A percentile compares a stretch with the other conserved stretches of the same genome.
Evolutionary conservation across 2,113 vertebrate species (phyloP).

Genomic region (Erythrocercus mccallii): DNA sequence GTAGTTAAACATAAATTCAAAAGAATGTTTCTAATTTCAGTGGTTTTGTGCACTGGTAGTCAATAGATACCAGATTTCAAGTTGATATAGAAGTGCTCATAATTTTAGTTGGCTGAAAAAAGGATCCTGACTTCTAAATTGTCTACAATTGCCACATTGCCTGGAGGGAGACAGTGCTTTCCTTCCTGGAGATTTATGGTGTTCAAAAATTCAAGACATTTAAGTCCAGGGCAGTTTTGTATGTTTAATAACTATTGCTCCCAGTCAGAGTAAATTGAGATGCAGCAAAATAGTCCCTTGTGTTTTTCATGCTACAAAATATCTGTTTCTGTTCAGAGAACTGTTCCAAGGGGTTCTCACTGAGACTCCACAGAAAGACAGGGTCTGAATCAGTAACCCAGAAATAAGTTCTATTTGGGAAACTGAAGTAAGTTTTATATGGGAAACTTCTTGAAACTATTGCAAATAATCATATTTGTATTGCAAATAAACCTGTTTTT

Average conservation of each 20-base stretch:
- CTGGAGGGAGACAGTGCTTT: neutral
- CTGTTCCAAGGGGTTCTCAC: neutral
- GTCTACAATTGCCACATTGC: neutral
- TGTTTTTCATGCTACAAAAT: neutral
- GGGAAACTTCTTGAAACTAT: neutral
- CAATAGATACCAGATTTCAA: neutral
- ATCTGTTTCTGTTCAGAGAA: neutral
- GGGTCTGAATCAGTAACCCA: neutral
- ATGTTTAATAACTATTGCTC: neutral
- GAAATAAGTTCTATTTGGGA: neutral
- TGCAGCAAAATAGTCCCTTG: neutral
- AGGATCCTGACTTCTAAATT: neutral
- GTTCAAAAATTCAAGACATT: neutral
- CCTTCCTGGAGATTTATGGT: neutral
- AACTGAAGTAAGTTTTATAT: neutral
- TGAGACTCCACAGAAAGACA: neutral
- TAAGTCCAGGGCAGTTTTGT: neutral
- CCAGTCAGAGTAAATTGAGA: neutral
- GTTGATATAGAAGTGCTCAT: neutral
- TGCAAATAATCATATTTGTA: neutral
- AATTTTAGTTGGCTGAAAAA: neutral
- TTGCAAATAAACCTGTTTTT: neutral
- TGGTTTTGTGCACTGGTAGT: neutral
- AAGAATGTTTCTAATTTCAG: neutral
- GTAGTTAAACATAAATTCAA: neutral